These are phyloP conservation scores for Barbus barbus DNA, from an alignment of 2,113 vertebrate species.

Conservation along the genomic window DNA sequence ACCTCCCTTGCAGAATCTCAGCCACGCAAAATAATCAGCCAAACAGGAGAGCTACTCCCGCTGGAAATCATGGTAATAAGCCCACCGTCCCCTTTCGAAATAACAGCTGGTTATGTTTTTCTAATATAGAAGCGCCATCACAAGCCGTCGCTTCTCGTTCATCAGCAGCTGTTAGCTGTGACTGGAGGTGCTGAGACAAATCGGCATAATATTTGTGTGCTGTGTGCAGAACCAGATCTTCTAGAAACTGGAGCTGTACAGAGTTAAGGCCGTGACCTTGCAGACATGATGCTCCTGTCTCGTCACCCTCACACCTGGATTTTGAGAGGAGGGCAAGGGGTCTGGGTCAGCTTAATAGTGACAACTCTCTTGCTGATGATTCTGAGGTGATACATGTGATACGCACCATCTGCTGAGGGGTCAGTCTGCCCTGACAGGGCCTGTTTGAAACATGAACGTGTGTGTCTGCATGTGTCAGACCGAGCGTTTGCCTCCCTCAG, in stretches of 20 bases:
- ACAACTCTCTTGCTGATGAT: conserved; percentile 9
- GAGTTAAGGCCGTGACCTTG: conserved; percentile 19
- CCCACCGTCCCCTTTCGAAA: conserved; percentile 65
- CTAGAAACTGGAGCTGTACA: not conserved
- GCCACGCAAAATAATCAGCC: conserved; percentile 49
- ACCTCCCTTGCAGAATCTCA: conserved; percentile 32
- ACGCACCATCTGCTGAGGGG: conserved; percentile 23
- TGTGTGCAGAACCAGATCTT: conserved; percentile 4
- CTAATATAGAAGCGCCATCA: conserved; percentile 58
- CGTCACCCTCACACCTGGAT: conserved; percentile 29
- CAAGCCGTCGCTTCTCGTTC: conserved; percentile 64
- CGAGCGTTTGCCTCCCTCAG: conserved; percentile 13
- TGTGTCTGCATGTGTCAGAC: conserved; percentile 27
- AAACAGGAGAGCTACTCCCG: conserved; percentile 50
- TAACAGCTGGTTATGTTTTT: conserved; percentile 70
- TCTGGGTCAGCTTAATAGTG: conserved; percentile 6
- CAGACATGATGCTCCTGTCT: conserved; percentile 10
- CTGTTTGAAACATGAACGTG: conserved; percentile 28
- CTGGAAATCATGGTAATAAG: conserved; percentile 61
- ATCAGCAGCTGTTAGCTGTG: conserved; percentile 68
- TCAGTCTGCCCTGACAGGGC: conserved; percentile 31
- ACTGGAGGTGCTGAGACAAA: conserved; percentile 17
- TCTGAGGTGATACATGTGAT: conserved; percentile 32
- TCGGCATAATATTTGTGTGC: conserved; percentile 37
- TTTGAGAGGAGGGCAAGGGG: not conserved